Percentiles rank a stretch among this genome's conserved stretches.
These are phyloP conservation scores for Rutpela maculata DNA, from an alignment of 2,888 invertebrate genomes.

Conservation along the genomic window DNA sequence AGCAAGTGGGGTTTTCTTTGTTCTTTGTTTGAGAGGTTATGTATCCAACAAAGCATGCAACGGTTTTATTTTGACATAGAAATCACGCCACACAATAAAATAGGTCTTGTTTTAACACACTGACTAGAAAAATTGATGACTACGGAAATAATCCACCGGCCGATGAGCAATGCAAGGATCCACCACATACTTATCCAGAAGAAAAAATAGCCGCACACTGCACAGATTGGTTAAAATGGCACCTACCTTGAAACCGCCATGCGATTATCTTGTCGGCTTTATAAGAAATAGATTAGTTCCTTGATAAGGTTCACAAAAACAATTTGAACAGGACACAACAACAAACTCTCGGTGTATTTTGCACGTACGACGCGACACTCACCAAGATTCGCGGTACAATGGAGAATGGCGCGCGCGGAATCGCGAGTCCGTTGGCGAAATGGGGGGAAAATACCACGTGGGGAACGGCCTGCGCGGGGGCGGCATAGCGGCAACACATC, in stretches of 20 bases:
- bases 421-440: conserved; percentile 57
- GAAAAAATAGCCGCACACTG: background rate
- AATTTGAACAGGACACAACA: conserved; percentile 48
- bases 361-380: conserved; percentile 53
- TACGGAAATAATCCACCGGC: conserved; percentile 12
- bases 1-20: conserved; percentile 15
- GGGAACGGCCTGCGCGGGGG: conserved; percentile 65
- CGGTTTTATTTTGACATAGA: background rate
- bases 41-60: conserved; percentile 17
- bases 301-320: conserved; percentile 36
- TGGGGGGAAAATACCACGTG: conserved; percentile 66
- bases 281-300: conserved; percentile 22
- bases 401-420: conserved; percentile 62
- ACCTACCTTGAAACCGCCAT: conserved; percentile 69
- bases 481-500: conserved; percentile 30
- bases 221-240: background rate
- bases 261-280: conserved; percentile 48
- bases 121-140: conserved; percentile 8
- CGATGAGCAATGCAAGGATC: background rate
- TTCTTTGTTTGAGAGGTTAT: conserved; percentile 31
- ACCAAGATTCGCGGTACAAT: conserved; percentile 65
- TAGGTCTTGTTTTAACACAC: background rate
- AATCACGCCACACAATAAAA: background rate
- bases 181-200: background rate
- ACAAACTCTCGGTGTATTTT: conserved; percentile 50